Base-by-base conservation (phyloP, 2,113 vertebrate species). In the Coracopsis vasa region DNA sequence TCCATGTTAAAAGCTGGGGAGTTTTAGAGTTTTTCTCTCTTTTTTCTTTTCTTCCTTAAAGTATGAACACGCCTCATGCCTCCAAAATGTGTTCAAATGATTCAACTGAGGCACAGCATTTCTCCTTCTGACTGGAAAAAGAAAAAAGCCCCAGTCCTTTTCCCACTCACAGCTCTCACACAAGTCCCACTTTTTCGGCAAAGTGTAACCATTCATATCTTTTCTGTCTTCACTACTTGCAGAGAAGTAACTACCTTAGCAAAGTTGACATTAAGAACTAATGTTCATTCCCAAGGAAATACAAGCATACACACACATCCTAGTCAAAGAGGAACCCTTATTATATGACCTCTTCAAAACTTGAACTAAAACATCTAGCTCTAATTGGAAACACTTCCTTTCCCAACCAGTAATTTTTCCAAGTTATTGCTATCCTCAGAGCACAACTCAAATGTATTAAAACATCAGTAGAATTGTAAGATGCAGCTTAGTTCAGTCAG, bases 321-420 rank as follows among this genome's bases (percentile, higher is more conserved):
- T 19, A 64, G 87, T 88, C 90, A 87, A 97, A 94, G 37, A 61
- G 27, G 16, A 97, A 77, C 77, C 11, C 89, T 95, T 95, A 94
- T 78, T 27, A 74, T 79, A 51, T 80, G 92, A 96, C 77, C 81
- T 92, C 78, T 64, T 87, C 79, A 80, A 80, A 95, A 84, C 65
- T 86, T 35, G 51, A 88, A 47, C 82, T 66, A 86, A 86, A 88
- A 71, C 75, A 69, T 71, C 97, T 93, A 97, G 33, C 7, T 92
- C 79, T 97, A 97, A 98, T 95, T 95, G 88, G 83, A 97, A 98
- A 97, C 95, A 96, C 73, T 94, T 96, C 81, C 29, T 84, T 67
- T 60, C 64, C 77, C 71, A 45, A 28, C 21, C 28, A 90, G 51
- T 24, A 86, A 50, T 58, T 64, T 60, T 77, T 62, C 95, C 77